These are phyloP conservation scores for Vireo griseus DNA, from an alignment of 2,797 vertebrate genomes.

Conservation along the genomic window DNA sequence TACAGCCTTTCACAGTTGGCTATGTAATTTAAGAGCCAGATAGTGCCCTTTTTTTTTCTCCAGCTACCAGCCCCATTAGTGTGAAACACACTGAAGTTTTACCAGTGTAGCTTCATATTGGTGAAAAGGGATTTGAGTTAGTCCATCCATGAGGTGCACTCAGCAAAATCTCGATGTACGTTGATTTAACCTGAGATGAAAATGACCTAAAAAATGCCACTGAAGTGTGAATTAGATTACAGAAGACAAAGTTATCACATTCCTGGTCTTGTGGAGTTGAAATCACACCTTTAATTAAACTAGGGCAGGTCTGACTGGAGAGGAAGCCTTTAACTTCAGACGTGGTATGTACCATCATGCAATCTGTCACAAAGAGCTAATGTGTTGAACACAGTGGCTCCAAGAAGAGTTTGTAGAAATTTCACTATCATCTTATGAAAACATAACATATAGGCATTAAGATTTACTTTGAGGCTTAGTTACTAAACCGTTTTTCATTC, in stretches of 20 bases:
- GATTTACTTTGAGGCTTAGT: neutral
- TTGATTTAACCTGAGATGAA: neutral
- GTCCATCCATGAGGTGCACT: neutral
- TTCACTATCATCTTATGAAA: neutral
- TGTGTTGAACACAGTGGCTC: neutral
- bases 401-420: neutral
- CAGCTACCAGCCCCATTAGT: neutral
- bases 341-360: neutral
- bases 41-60: neutral
- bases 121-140: neutral
- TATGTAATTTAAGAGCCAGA: neutral
- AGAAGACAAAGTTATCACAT: neutral
- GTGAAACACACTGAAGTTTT: neutral
- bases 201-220: neutral
- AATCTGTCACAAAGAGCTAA: neutral
- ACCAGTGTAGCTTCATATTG: neutral
- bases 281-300: constrained; percentile 10
- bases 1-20: neutral
- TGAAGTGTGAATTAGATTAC: neutral
- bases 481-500: neutral
- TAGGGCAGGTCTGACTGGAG: neutral
- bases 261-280: neutral
- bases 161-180: neutral
- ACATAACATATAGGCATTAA: neutral
- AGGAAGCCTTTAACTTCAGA: neutral